Evolutionary conservation across 2,113 vertebrate genomes (phyloP), one percentile per base, ranked within the genome.

Genomic region (Oreocharis arfaki): DNA sequence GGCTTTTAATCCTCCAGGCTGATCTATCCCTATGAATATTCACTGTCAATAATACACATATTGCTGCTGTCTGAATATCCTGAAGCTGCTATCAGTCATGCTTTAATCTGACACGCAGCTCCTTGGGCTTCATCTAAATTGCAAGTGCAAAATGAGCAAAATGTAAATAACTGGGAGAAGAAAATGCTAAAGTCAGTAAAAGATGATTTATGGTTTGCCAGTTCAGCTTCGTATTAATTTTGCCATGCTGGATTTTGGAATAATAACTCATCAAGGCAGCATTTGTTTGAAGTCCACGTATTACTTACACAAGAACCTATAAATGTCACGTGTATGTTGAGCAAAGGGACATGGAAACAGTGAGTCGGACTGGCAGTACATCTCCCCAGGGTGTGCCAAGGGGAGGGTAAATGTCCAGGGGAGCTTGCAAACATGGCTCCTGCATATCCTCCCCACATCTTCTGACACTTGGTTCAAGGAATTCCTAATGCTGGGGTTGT

Each of bases 1-100:
- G 74, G 56, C 61, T 89, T 92, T 84, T 82, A 89, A 94, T 87
- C 53, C 81, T 78, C 17, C 65, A 35, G 65, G 77, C 17, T 87
- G 87, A 91, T 79, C 69, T 79, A 46, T 64, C 52, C 49, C 84
- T 23, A 35, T 94, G 91, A 94, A 89, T 96, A 96, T 94, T 95
- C 89, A 95, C 86, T 63, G 50, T 41, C 76, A 90, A 44, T 89
- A 75, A 86, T 10, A 65, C 42, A 78, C 52, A 92, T 90, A 90
- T 37, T 88, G 70, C 56, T 68, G 56, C 65, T 82, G 84, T 61
- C 81, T 76, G 78, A 78, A 84, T 75, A 70, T 84, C 91, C 89
- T 42, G 69, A 91, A 91, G 94, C 87, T 81, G 60, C 44, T 82
- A 60, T 87, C 93, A 92, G 41, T 87, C 77, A 30, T 47, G 52